phyloP scores from a whole-genome alignment of 2,797 vertebrate genomes.

The Rhinophrynus dorsalis region DNA sequence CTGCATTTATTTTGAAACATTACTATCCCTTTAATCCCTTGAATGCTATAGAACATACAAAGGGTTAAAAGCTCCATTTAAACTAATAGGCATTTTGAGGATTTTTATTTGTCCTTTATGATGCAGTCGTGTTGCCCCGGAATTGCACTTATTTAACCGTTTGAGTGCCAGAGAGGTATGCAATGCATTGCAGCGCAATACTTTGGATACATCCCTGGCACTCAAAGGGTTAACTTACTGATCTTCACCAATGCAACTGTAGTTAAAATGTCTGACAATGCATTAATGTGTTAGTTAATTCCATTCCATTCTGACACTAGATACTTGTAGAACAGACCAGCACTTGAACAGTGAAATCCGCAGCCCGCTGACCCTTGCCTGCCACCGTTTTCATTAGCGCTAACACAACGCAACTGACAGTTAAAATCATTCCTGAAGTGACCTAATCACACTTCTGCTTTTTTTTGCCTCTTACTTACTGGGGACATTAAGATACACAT shows the following conservation, averaged over 20 bases:
- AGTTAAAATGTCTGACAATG: constrained; percentile 36
- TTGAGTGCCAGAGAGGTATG: too few species aligned
- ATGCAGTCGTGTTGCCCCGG: too few species aligned
- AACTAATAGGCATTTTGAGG: too few species aligned
- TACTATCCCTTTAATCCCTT: too few species aligned
- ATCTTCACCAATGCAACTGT: constrained; percentile 5
- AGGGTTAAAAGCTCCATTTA: too few species aligned
- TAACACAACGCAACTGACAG: constrained; percentile 42
- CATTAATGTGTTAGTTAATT: constrained; percentile 51
- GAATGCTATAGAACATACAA: too few species aligned
- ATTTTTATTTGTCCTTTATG: too few species aligned
- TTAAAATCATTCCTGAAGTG: constrained; percentile 54
- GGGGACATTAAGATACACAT: constrained; percentile 64
- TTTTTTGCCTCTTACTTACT: constrained; percentile 46
- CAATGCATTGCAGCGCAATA: too few species aligned
- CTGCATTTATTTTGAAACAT: too few species aligned
- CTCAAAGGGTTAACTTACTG: too few species aligned
- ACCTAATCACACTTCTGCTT: constrained; percentile 42
- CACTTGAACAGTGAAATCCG: constrained; percentile 16
- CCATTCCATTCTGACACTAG: constrained; percentile 26
- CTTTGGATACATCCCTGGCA: too few species aligned
- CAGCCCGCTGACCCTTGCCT: neutral
- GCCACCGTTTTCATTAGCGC: constrained; percentile 40
- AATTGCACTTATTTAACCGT: too few species aligned
- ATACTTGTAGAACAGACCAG: constrained; percentile 30